Evolutionary conservation across 2,113 vertebrate species (phyloP).

Genomic region (Siphamia tubifer): DNA sequence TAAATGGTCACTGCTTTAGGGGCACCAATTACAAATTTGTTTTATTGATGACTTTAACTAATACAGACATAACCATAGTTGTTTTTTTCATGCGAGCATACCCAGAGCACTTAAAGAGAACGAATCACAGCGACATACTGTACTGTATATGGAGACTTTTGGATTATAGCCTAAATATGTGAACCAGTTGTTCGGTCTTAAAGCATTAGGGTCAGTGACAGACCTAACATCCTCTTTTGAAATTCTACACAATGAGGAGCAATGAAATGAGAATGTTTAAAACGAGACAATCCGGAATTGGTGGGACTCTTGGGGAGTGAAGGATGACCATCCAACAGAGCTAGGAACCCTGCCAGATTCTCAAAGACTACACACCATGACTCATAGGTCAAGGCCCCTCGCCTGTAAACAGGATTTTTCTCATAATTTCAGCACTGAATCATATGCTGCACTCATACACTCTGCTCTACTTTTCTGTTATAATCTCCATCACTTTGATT

Average conservation of each 20-base stretch:
- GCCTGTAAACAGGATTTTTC: constrained; percentile 68
- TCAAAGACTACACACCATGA: constrained; percentile 49
- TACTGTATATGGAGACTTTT: neutral
- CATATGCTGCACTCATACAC: constrained; percentile 19
- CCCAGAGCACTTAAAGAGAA: neutral
- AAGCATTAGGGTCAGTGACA: constrained; percentile 17
- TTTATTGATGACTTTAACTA: neutral
- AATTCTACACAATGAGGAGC: neutral
- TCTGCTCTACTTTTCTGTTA: neutral
- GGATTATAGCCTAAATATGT: constrained; percentile 13
- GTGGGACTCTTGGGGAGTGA: constrained; percentile 31
- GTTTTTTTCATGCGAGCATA: neutral
- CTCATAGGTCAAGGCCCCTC: constrained; percentile 64
- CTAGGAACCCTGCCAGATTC: constrained; percentile 53
- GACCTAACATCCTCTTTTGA: neutral
- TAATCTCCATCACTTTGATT: constrained; percentile 23
- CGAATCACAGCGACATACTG: neutral
- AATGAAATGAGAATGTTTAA: constrained; percentile 2
- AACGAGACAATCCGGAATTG: constrained; percentile 21
- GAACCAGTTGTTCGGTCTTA: constrained; percentile 40
- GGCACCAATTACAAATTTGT: no score
- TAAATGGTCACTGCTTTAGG: no score
- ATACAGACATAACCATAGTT: neutral
- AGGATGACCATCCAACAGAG: constrained; percentile 25
- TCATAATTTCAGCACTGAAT: constrained; percentile 52